A percentile compares a stretch with the other conserved stretches of the same genome.
phyloP scores from a whole-genome alignment of 2,113 vertebrate species.

The Proterorhinus semilunaris region DNA sequence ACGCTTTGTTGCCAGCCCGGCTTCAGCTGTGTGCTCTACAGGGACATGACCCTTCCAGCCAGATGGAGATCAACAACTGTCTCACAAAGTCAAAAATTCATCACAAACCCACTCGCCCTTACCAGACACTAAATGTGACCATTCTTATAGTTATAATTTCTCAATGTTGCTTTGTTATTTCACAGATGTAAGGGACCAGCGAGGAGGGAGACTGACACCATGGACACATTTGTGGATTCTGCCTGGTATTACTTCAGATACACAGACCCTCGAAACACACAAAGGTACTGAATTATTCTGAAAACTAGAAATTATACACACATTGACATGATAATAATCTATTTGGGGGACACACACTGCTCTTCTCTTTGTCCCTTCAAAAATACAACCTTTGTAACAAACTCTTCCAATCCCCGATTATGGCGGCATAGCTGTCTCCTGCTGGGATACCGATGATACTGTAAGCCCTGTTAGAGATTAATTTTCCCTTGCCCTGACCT shows the following conservation, averaged over 20 bases:
- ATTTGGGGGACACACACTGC: conserved; percentile 27
- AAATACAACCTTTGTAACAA: conserved; percentile 23
- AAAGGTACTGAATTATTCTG: conserved; percentile 74
- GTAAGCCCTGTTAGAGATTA: conserved; percentile 70
- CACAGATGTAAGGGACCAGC: conserved; percentile 85
- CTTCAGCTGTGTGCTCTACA: conserved; percentile 37
- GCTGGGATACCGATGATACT: conserved; percentile 57
- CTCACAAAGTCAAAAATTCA: conserved; percentile 24
- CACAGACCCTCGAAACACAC: conserved; percentile 84
- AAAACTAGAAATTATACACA: neutral
- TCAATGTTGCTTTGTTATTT: conserved; percentile 1
- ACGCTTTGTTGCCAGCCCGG: conserved; percentile 50
- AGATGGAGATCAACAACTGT: conserved; percentile 50
- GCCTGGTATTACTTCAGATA: conserved; percentile 97
- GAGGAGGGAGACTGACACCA: conserved; percentile 90
- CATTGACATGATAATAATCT: conserved; percentile 32
- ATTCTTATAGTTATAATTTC: conserved; percentile 9
- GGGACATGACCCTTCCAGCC: conserved; percentile 57
- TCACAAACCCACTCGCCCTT: conserved; percentile 35
- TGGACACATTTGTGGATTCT: conserved; percentile 98
- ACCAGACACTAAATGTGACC: conserved; percentile 31
- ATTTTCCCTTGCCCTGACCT: conserved; percentile 65
- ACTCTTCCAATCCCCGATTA: conserved; percentile 35
- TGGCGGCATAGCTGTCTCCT: conserved; percentile 45
- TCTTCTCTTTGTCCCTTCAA: conserved; percentile 33